A percentile compares a stretch with the other conserved stretches of the same genome.
phyloP scores from a whole-genome alignment of 1,140 invertebrate species.

The Phenacoccus solenopsis region DNA sequence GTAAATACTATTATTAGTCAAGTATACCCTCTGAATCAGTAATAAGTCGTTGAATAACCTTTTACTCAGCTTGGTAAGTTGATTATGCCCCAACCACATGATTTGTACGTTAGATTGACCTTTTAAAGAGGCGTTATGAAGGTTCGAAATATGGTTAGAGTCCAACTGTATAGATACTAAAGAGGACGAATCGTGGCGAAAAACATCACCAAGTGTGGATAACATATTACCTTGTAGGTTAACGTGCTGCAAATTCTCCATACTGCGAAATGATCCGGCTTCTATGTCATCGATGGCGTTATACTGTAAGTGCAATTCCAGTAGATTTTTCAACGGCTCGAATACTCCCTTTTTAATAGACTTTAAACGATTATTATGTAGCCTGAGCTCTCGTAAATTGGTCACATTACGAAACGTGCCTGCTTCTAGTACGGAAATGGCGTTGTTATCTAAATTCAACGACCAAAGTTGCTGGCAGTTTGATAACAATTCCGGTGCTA shows the following conservation, averaged over 20 bases:
- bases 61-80: constrained; percentile 53
- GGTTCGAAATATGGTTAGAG: constrained; percentile 58
- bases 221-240: constrained; percentile 74
- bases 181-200: constrained; percentile 52
- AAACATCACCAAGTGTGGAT: constrained; percentile 62
- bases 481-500: constrained; percentile 59
- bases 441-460: constrained; percentile 81
- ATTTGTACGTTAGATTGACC: constrained; percentile 69
- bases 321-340: constrained; percentile 57
- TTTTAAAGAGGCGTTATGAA: constrained; percentile 64
- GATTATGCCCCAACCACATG: constrained; percentile 74
- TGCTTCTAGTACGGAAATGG: constrained; percentile 62
- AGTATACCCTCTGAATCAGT: constrained; percentile 59
- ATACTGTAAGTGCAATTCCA: constrained; percentile 77
- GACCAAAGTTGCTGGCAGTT: constrained; percentile 60
- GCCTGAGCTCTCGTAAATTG: constrained; percentile 62
- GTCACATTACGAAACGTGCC: constrained; percentile 62
- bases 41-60: constrained; percentile 60
- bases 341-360: constrained; percentile 65
- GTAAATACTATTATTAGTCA: constrained; percentile 69
- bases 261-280: constrained; percentile 63
- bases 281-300: constrained; percentile 71
- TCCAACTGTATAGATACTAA: constrained; percentile 75
- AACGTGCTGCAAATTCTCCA: constrained; percentile 73
- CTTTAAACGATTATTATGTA: constrained; percentile 71